Percentiles rank a stretch among this genome's conserved stretches.
Conservation (phyloP, 2,797 vertebrate species). For the Falco novaeseelandiae region DNA sequence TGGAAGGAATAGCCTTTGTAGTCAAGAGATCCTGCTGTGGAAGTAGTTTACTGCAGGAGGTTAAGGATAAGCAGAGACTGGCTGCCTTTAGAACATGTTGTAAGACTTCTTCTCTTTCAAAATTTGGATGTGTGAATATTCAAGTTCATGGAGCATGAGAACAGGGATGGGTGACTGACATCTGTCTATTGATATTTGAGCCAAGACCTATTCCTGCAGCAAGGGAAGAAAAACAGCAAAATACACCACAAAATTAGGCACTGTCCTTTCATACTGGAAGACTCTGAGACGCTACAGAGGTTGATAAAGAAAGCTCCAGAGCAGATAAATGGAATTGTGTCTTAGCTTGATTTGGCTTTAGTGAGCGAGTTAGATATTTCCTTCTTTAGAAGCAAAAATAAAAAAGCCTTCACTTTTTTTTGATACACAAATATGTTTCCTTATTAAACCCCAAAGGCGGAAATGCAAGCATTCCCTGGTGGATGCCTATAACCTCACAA, state of each 20-base stretch:
- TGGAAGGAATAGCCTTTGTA: background rate
- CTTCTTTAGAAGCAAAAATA: background rate
- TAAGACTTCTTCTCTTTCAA: background rate
- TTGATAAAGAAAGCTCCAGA: background rate
- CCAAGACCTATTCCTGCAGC: background rate
- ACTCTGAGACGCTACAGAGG: background rate
- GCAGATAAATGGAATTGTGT: background rate
- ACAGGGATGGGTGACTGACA: background rate
- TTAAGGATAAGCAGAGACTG: background rate
- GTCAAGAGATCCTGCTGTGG: background rate
- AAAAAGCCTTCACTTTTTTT: background rate
- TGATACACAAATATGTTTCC: background rate
- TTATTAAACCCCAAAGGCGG: background rate
- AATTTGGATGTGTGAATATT: background rate
- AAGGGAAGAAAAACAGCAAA: background rate
- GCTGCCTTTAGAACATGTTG: background rate
- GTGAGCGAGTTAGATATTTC: background rate
- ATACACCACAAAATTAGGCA: background rate
- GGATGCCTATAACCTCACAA: background rate
- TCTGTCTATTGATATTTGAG: background rate
- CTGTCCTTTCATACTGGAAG: background rate
- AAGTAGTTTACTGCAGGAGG: background rate
- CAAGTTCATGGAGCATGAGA: background rate
- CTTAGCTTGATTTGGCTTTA: background rate
- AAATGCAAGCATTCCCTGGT: background rate